phyloP scores from a whole-genome alignment of 2,113 vertebrate genomes.

The Dolichallabes microphthalmus region DNA sequence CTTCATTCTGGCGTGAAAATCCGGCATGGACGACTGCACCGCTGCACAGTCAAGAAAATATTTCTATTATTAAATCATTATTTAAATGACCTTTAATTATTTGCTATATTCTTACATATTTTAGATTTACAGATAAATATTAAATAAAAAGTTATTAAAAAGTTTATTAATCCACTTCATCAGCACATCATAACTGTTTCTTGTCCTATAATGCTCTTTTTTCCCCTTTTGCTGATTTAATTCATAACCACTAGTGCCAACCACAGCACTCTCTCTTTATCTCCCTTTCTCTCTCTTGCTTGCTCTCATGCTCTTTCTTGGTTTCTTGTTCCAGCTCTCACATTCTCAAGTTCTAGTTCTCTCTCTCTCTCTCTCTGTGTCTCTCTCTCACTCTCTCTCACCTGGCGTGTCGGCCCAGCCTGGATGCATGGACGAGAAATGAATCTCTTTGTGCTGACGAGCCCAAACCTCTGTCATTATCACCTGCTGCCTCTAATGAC shows the following conservation, averaged over 20 bases:
- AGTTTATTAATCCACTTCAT: background rate
- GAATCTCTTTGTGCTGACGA: slow-evolving; percentile 70
- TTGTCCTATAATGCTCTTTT: background rate
- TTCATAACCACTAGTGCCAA: background rate
- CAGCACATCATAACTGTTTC: background rate
- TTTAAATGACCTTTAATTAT: background rate
- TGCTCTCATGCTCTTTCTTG: too few species aligned
- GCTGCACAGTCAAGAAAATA: slow-evolving; percentile 58
- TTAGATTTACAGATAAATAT: background rate
- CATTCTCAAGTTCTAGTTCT: too few species aligned
- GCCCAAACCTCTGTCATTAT: slow-evolving; percentile 79
- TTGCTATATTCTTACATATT: too few species aligned
- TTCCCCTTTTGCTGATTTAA: background rate
- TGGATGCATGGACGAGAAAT: slow-evolving; percentile 81
- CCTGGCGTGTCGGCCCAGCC: slow-evolving; percentile 84
- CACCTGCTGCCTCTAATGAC: slow-evolving; percentile 80
- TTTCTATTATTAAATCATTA: too few species aligned
- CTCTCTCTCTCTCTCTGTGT: background rate
- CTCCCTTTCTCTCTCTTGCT: background rate
- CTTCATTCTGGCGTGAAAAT: slow-evolving; percentile 79
- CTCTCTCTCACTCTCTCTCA: slow-evolving; percentile 39
- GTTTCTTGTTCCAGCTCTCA: too few species aligned
- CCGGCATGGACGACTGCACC: slow-evolving; percentile 73
- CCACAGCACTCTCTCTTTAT: background rate
- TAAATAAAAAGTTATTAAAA: too few species aligned